Base-by-base conservation (phyloP, 1,140 invertebrate species). In the Drosophila pectinifera region DNA sequence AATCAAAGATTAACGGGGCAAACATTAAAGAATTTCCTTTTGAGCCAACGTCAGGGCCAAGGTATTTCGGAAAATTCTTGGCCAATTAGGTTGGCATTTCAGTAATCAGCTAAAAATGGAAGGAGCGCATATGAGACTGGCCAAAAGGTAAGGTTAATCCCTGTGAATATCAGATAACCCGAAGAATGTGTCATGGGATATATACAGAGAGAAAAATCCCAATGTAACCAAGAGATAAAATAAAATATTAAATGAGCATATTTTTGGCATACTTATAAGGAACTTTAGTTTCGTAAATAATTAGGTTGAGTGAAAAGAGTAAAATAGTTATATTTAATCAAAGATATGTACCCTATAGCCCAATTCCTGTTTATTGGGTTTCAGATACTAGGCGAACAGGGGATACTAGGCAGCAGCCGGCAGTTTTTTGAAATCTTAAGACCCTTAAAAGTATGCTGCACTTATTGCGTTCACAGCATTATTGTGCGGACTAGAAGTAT, bases 81-180 rank as follows among this genome's bases (percentile, higher is more conserved):
- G 18, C 18, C 26, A 31, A 39, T 31, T 48, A 31, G 10, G 18
- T 34, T 49, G 34, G 24, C 43, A 64, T 64, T 51, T 34, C 10
- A 31, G 34, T 42, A 36, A 68, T 11, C 34, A 41, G 36, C n/a
- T 18, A 24, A 2, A 13, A 8, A 20, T 57, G 4, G 68, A 41
- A 36, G 22, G 39, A 34, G 20, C 16, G 18, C 46, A 49, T 49
- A 28, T 38, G 49, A 45, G 55, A 16, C 42, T 22, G 63, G 36
- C 31, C 41, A 13, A 73, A 73, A 73, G 67, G 53, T 45, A 59
- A 53, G 61, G 67, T 77, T 77, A 85, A 74, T 77, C 57, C 43
- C 13, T 24, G 8, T 54, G 16, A 58, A 58, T 13, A 54, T 41
- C 51, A 69, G 73, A 78, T 73, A 62, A 59, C 72, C 67, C 62